A percentile compares a stretch with the other conserved stretches of the same genome.
Evolutionary conservation across 2,113 vertebrate genomes (phyloP).

Genomic region (Orycteropus afer): DNA sequence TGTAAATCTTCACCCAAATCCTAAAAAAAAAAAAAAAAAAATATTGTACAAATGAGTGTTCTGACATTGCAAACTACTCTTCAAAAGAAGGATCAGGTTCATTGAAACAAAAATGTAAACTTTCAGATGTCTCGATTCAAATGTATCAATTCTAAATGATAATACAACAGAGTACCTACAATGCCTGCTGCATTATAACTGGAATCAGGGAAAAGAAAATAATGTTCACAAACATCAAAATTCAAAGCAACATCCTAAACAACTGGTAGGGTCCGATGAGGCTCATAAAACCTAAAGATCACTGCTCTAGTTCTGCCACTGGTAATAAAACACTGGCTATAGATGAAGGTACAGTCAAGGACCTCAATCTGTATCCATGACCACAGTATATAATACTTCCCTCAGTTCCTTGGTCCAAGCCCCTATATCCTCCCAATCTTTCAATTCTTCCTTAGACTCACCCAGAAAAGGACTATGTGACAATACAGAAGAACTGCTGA

Average conservation of each 20-base stretch:
- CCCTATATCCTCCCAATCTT: not conserved
- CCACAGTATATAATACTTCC: not conserved
- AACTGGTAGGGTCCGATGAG: not conserved
- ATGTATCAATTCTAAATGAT: not conserved
- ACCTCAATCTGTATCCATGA: not conserved
- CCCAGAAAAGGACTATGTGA: not conserved
- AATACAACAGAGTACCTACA: not conserved
- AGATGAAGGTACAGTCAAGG: not conserved
- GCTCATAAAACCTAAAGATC: not conserved
- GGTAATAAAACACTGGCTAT: not conserved
- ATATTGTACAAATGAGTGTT: not conserved
- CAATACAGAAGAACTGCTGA: not conserved
- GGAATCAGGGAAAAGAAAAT: conserved; percentile 1
- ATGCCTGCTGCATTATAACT: not conserved
- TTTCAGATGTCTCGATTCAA: conserved; percentile 2
- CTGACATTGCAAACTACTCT: conserved; percentile 40
- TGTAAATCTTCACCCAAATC: too few species aligned
- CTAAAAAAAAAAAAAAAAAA: too few species aligned
- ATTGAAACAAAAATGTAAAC: conserved; percentile 37
- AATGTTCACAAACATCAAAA: conserved; percentile 2
- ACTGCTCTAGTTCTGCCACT: not conserved
- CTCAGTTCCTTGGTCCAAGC: not conserved
- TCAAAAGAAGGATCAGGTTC: not conserved
- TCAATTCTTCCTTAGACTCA: not conserved
- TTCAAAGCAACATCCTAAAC: not conserved